A percentile compares a stretch with the other conserved stretches of the same genome.
These are phyloP conservation scores for Sebastes nivosus DNA, from an alignment of 2,797 vertebrate species.

Conservation along the genomic window DNA sequence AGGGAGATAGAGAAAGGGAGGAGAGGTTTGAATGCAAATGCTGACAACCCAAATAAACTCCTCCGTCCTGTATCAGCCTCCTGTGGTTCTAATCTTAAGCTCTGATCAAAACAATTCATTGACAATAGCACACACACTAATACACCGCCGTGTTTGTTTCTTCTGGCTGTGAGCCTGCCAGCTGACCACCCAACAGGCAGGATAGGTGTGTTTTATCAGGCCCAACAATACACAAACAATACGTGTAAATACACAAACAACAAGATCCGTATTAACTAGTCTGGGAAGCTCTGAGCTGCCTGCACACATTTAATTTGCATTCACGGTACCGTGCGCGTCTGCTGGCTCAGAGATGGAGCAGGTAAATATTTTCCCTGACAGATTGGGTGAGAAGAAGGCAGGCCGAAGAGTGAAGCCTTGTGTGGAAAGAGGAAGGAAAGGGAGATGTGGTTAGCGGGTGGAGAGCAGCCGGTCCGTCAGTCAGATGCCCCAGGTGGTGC, in stretches of 20 bases:
- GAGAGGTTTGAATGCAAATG: constrained; percentile 42
- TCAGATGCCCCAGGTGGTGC: constrained; percentile 43
- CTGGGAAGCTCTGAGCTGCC: background rate
- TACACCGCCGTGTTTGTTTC: constrained; percentile 58
- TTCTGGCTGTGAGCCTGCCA: constrained; percentile 35
- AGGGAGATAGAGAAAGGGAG: background rate
- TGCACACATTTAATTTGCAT: background rate
- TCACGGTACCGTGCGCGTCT: background rate
- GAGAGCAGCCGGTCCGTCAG: constrained; percentile 36
- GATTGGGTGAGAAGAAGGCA: constrained; percentile 2
- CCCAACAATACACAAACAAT: constrained; percentile 28
- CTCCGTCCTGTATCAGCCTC: constrained; percentile 9
- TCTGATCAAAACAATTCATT: constrained; percentile 46
- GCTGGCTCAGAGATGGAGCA: constrained; percentile 22
- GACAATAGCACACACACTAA: constrained; percentile 48
- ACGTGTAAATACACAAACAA: constrained; percentile 19
- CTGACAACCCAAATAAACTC: constrained; percentile 56
- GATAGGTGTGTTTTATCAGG: constrained; percentile 35
- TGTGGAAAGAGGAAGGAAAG: constrained; percentile 55
- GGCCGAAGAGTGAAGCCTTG: constrained; percentile 32
- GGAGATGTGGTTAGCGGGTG: constrained; percentile 27
- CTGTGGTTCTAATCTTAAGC: constrained; percentile 45
- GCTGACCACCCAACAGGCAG: constrained; percentile 46
- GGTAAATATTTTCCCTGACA: constrained; percentile 39
- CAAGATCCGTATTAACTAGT: background rate